Percentiles rank a stretch among this genome's conserved stretches.
These are phyloP conservation scores for Chrysomela aeneicollis DNA, from an alignment of 2,888 invertebrate species.

Conservation along the genomic window DNA sequence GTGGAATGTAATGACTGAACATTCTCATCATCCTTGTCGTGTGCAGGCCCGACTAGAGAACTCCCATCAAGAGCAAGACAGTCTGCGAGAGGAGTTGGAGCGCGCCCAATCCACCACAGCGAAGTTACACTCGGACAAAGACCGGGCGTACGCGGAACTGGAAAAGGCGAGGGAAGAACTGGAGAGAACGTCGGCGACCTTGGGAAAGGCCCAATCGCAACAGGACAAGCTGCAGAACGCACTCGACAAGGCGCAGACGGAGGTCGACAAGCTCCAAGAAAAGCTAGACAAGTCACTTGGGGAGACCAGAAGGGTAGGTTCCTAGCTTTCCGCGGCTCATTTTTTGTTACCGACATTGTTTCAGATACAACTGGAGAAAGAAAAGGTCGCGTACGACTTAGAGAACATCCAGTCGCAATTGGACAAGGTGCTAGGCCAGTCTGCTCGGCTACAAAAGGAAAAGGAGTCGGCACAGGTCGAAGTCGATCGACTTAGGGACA, in stretches of 20 bases:
- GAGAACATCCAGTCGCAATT: slow-evolving; percentile 90
- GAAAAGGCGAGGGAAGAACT: slow-evolving; percentile 78
- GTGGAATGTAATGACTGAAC: no score
- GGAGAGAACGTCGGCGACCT: slow-evolving; percentile 86
- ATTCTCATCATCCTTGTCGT: not conserved
- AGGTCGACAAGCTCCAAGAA: slow-evolving; percentile 89
- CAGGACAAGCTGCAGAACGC: slow-evolving; percentile 91
- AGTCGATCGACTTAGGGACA: slow-evolving; percentile 85
- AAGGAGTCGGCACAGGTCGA: slow-evolving; percentile 85
- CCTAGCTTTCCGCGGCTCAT: not conserved
- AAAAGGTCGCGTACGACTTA: slow-evolving; percentile 89
- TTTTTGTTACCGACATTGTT: slow-evolving; percentile 38
- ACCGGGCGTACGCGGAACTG: slow-evolving; percentile 78
- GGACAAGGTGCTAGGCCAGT: slow-evolving; percentile 88
- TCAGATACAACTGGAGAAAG: slow-evolving; percentile 87
- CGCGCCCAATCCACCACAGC: slow-evolving; percentile 83
- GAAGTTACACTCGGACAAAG: slow-evolving; percentile 86
- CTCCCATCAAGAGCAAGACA: slow-evolving; percentile 93
- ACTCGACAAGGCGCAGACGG: slow-evolving; percentile 88
- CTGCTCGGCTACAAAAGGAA: slow-evolving; percentile 88
- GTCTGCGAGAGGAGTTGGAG: slow-evolving; percentile 91
- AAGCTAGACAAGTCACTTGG: slow-evolving; percentile 82
- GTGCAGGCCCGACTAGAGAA: slow-evolving; percentile 84
- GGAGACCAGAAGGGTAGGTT: slow-evolving; percentile 80
- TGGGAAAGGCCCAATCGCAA: slow-evolving; percentile 90